Base-by-base conservation (phyloP, 2,113 vertebrate species). In the Psittacula cyanocephala region DNA sequence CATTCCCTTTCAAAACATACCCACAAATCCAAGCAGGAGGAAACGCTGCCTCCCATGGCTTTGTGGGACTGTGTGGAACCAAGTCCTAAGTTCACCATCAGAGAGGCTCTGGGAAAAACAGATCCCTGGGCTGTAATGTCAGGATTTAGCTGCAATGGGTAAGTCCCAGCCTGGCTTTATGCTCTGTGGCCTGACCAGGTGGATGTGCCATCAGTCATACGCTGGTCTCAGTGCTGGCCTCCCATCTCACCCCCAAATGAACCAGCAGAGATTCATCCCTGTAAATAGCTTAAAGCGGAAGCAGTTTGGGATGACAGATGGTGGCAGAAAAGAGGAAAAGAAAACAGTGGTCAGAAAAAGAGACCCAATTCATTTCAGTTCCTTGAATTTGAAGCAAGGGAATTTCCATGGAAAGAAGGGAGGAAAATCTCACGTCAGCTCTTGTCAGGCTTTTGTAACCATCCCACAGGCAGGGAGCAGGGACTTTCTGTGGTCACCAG, bases 201-300 rank as follows among this genome's bases (percentile, higher is more conserved):
- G 60, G 10, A 52, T 7, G 7, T 2, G 9, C 44, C 20, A 22
- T 22, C 0, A 0, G 46, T 70, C 49, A 10, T 31, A 31, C 2
- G 5, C 29, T 28, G 57, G 33, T 35, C 33, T 82, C 39, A 9
- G 2, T 39, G 43, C 28, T 67, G 41, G 23, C 52, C 27, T 76
- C 60, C 33, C 27, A 33, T 79, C 60, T 69, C 60, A 91, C 11
- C 22, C 33, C 39, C 65, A 35, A 49, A 77, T 9, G 31, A 64
- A 90, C 9, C 13, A 44, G 43, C 11, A 63, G 39, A 68, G 60
- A n/a, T 57, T 75, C 37, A 27, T n/a, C 81, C 29, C 37, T 4
- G 0, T 35, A 53, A 67, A 57, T 1, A 43, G 9, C 33, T 65
- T 13, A 12, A 10, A 7, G 35, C 39, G 35, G n/a, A 57, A 92